phyloP scores from a whole-genome alignment of 2,797 vertebrate genomes.

The Passerculus sandwichensis region DNA sequence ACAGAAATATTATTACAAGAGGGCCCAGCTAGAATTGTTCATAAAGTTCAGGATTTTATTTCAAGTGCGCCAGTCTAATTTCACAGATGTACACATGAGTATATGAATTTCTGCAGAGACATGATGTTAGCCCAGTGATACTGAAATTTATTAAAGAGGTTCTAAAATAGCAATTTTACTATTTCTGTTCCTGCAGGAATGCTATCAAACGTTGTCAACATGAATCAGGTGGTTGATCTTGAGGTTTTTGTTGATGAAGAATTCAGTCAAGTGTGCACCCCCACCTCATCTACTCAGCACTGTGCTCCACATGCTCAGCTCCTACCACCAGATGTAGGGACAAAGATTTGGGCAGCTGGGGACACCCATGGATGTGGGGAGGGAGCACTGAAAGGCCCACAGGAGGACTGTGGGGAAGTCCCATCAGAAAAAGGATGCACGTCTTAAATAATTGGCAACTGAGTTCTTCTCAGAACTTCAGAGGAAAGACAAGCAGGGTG shows the following conservation, averaged over 20 bases:
- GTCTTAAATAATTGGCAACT: not conserved
- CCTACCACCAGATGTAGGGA: rapidly evolving
- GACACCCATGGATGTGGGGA: not conserved
- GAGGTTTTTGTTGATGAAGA: not conserved
- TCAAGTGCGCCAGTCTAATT: conserved; percentile 6
- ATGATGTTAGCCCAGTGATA: not conserved
- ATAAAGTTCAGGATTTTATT: conserved; percentile 32
- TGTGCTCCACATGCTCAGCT: rapidly evolving
- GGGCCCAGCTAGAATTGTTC: not conserved
- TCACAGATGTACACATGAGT: not conserved
- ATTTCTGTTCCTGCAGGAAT: not conserved
- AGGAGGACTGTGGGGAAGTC: not conserved
- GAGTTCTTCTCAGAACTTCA: not conserved
- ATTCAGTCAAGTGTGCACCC: not conserved
- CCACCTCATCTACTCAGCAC: rapidly evolving
- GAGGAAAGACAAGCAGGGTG: not conserved
- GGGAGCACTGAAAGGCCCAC: rapidly evolving
- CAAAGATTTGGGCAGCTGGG: rapidly evolving
- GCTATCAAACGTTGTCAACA: not conserved
- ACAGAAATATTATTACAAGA: not conserved
- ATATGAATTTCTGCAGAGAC: not conserved
- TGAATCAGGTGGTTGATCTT: not conserved
- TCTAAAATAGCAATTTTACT: not conserved
- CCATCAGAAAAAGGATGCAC: not conserved
- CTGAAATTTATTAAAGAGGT: conserved; percentile 23